Base-by-base conservation (phyloP, 2,888 invertebrate genomes). In the Apodemia zela region DNA sequence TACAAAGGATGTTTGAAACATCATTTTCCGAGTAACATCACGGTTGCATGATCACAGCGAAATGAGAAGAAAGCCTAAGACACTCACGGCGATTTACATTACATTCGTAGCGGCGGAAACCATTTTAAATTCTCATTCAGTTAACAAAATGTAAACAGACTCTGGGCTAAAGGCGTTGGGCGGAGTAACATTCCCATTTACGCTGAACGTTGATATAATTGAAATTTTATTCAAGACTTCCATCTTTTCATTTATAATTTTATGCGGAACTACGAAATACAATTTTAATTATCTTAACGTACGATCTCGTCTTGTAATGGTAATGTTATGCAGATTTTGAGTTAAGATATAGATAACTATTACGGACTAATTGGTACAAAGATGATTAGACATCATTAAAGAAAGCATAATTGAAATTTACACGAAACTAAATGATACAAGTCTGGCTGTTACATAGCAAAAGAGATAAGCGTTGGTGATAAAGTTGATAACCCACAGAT, bases 141-240 rank as follows among this genome's bases (percentile, higher is more conserved):
- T 81, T 84, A 87, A 86, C 84, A 84, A 85, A 89, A 85, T 85
- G 85, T 85, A 87, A 89, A 87, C 84, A 87, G 80, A 80, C 75
- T 84, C 79, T 73, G 72, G 72, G 75, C 68, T 76, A 38, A 75
- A 76, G 75, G 77, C 75, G 76, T 72, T 69, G 75, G 73, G 68
- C 69, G 63, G 60, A 54, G 54, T 70, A 80, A 70, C 75, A 73
- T 74, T 76, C 71, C 71, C 75, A 69, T 59, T 59, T 63, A 45
- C 71, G 72, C 73, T 75, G 74, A 73, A 72, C 76, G 71, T 75
- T 77, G 78, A 80, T 83, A 82, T 84, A 87, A 87, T 87, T 87
- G 85, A 85, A 87, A 87, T 82, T 86, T 84, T 78, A 81, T 82
- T 79, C 80, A 79, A 77, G 78, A 71, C 75, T 71, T 73, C 73